Evolutionary conservation across 1,140 invertebrate genomes (phyloP), one percentile per base, ranked within the genome.

Genomic region (Hycleus phaleratus): DNA sequence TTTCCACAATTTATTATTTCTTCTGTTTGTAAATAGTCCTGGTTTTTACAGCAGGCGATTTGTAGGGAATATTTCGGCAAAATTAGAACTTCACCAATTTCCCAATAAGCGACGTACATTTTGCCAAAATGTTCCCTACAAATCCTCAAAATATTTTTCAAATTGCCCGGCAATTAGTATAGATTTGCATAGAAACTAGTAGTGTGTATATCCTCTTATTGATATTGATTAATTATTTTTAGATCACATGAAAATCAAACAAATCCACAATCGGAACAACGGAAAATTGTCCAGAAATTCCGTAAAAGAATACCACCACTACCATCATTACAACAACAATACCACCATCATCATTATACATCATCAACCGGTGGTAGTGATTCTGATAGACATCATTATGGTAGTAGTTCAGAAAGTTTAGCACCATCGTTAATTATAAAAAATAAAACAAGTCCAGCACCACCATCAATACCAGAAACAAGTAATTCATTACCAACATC

Each of bases 341-440:
- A 18, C 18, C 18, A 18, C 18, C 18, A 18, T 18, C 18, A 18
- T 18, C 18, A 78, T 68, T 79, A 81, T 66, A 73, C 75, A 12
- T 79, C 79, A 42, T 26, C 62, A 24, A 32, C 40, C 1, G 40
- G 9, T 42, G 60, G 64, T 26, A 72, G 68, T 56, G 72, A 72
- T 32, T 48, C 59, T 7, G 71, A 73, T 9, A 63, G 60, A 38
- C 63, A 66, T 58, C 81, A 81, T 63, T 81, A 86, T 65, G 85
- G 84, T 64, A 88, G 85, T 68, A 88, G 86, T 64, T 82, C 77
- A 64, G 86, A 89, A 74, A 88, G 86, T 72, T 77, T 89, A 56
- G 82, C 77, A 24, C 63, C 68, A 39, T 39, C 58, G 32, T 32
- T 32, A 32, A 56, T 61, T 46, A 24, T 53, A 12, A 56, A 70